Percentiles rank a stretch among this genome's conserved stretches.
Conservation (phyloP, 1,140 invertebrate genomes). For the Lucilia sericata region DNA sequence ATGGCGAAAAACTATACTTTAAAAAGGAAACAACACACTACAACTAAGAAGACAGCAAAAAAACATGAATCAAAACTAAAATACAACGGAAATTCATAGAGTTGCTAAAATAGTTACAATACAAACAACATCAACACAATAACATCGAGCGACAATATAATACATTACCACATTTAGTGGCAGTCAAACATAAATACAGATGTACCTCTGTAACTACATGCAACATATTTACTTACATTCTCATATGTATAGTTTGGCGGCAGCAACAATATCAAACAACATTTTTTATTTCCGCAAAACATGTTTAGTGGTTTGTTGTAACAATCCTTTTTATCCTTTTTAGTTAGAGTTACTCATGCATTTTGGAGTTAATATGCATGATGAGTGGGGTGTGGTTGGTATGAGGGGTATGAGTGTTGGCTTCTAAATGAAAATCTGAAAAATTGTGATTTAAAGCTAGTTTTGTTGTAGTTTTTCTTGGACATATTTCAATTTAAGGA, state of each 20-base stretch:
- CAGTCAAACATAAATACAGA: not conserved
- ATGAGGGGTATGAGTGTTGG: too few species aligned
- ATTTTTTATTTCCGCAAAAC: slow-evolving; percentile 27
- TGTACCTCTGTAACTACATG: too few species aligned
- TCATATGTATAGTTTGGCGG: not conserved
- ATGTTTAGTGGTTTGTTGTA: not conserved
- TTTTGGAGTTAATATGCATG: not conserved
- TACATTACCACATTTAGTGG: slow-evolving; percentile 20
- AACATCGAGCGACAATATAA: slow-evolving; percentile 1
- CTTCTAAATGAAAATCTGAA: too few species aligned
- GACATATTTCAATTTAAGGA: too few species aligned
- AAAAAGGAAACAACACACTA: too few species aligned
- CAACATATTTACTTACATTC: not conserved
- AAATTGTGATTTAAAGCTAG: too few species aligned
- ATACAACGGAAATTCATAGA: slow-evolving; percentile 16
- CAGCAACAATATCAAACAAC: not conserved
- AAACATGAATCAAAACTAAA: not conserved
- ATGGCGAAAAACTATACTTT: too few species aligned
- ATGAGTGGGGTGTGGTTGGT: too few species aligned
- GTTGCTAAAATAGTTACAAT: not conserved
- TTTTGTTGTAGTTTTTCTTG: too few species aligned
- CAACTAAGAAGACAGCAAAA: not conserved
- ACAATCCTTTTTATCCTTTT: slow-evolving; percentile 18
- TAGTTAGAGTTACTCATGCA: not conserved
- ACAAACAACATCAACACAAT: not conserved